Evolutionary conservation across 2,888 invertebrate genomes (phyloP).

Genomic region (Andrena bicolor): DNA sequence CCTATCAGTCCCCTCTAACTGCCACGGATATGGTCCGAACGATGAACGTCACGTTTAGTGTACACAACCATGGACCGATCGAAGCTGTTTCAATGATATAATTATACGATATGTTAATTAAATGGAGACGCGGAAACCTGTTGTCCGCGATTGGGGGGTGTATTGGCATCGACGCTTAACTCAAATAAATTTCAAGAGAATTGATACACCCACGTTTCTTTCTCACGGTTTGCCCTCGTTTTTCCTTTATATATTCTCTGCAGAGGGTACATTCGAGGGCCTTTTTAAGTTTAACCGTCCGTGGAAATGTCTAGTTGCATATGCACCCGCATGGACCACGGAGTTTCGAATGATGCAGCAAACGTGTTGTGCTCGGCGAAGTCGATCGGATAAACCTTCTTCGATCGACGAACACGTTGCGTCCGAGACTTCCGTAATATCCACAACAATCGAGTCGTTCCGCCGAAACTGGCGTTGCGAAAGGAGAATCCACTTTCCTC

Average conservation of each 20-base stretch:
- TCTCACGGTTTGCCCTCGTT: not conserved
- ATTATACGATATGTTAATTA: slow-evolving; percentile 73
- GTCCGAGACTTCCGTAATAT: slow-evolving; percentile 24
- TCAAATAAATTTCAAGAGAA: not conserved
- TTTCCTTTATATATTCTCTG: slow-evolving; percentile 9
- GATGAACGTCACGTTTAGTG: slow-evolving; percentile 2
- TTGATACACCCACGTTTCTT: too few species aligned
- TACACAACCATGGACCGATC: slow-evolving; percentile 23
- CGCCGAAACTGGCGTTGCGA: not conserved
- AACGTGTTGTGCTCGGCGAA: slow-evolving; percentile 20
- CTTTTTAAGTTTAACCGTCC: slow-evolving; percentile 46
- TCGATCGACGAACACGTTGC: slow-evolving; percentile 12
- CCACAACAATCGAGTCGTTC: slow-evolving; percentile 18
- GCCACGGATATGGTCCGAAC: slow-evolving; percentile 18
- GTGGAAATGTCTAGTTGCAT: slow-evolving; percentile 43
- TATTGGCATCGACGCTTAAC: too few species aligned
- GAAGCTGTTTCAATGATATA: slow-evolving; percentile 57
- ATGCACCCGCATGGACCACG: slow-evolving; percentile 30
- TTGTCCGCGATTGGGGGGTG: slow-evolving; percentile 10
- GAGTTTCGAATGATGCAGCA: slow-evolving; percentile 26
- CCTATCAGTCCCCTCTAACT: slow-evolving; percentile 37
- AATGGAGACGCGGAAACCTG: slow-evolving; percentile 33
- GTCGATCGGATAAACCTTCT: slow-evolving; percentile 44
- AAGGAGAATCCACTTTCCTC: slow-evolving; percentile 10
- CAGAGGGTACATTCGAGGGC: slow-evolving; percentile 22